phyloP scores from a whole-genome alignment of 2,888 invertebrate species.

The Epirrita christyi region DNA sequence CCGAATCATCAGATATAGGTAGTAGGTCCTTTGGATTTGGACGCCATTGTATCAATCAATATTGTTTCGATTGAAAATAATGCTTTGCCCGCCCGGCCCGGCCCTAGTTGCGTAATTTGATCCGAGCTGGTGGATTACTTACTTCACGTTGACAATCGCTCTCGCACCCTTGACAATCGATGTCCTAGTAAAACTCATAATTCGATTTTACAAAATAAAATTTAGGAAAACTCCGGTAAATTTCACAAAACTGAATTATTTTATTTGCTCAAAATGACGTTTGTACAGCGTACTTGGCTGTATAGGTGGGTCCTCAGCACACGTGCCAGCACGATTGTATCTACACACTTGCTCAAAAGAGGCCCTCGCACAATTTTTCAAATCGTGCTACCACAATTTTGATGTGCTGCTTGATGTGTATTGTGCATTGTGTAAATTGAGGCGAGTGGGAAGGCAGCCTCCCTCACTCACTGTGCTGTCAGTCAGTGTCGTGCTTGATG shows the following conservation, averaged over 20 bases:
- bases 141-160: conserved; percentile 67
- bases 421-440: too few species aligned
- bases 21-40: not conserved
- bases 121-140: conserved; percentile 50
- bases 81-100: conserved; percentile 27
- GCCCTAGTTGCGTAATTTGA: conserved; percentile 66
- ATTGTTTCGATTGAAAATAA: conserved; percentile 10
- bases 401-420: too few species aligned
- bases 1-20: too few species aligned
- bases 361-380: too few species aligned
- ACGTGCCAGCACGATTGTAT: too few species aligned
- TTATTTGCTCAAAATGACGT: conserved; percentile 5
- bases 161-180: conserved; percentile 61
- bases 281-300: too few species aligned
- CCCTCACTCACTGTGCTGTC: too few species aligned
- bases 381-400: too few species aligned
- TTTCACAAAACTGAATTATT: not conserved
- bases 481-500: too few species aligned
- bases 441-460: too few species aligned
- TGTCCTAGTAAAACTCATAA: conserved; percentile 67
- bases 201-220: conserved; percentile 36
- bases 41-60: not conserved
- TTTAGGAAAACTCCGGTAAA: not conserved
- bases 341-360: too few species aligned
- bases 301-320: too few species aligned